Base-by-base conservation (phyloP, 2,888 invertebrate genomes). In the Alcis repandata region DNA sequence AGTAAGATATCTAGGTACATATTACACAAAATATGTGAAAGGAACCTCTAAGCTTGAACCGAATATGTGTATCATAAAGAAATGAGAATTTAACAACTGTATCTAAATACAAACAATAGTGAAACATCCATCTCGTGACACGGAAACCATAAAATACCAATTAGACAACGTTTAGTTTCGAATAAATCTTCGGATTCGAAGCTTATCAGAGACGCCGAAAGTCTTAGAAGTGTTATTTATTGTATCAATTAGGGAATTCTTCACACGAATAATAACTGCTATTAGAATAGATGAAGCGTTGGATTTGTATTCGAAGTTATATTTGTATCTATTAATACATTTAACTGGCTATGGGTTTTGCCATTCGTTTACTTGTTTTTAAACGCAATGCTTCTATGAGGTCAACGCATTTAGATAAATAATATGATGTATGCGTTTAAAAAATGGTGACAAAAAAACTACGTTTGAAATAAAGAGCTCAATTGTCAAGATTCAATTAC, bases 231-330 rank as follows among this genome's bases (percentile, higher is more conserved):
- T 81, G 80, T 87, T 87, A 88, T 91, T 91, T 89, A 90, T 90
- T 87, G 79, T 83, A 84, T 88, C 87, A 89, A 92, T 92, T 91
- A 89, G 86, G 77, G 76, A 84, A 89, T 90, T 87, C 83, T 90
- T 87, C 83, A 87, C 87, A 85, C 87, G 80, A 79, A 78, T 77
- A 79, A 83, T 74, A 79, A 80, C 76, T 79, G 82, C 79, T 75
- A 77, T 70, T 70, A 70, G 73, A 74, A 72, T 66, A 76, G 67
- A 66, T 63, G 33, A 65, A 65, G 60, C 63, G 62, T 66, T 68
- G 45, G 51, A 62, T 41, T 65, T 67, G 62, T 66, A 48, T 59
- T 49, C 19, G 43, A 17, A 36, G 19, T 19, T 63, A 45, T 54
- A 43, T 56, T 51, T 51, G 45, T 43, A 56, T 45, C 56, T 45